Percentiles rank a stretch among this genome's conserved stretches.
Conservation (phyloP, 2,113 vertebrate species). For the Oenanthe melanoleuca region DNA sequence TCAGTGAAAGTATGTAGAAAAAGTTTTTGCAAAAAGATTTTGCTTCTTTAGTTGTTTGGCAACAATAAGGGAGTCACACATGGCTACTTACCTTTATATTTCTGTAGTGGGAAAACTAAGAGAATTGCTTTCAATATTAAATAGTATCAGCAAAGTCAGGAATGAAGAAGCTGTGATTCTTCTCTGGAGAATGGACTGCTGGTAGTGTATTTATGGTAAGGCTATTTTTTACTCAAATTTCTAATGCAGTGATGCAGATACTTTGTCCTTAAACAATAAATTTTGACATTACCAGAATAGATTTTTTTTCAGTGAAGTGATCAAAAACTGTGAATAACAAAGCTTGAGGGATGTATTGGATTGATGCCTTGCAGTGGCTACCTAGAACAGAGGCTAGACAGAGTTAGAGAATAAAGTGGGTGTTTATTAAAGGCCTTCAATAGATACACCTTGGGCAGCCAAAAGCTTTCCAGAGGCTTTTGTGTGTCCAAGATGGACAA, state of each 20-base stretch:
- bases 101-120: background rate
- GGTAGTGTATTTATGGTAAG: background rate
- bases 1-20: background rate
- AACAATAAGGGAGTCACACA: background rate
- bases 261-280: background rate
- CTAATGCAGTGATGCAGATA: background rate
- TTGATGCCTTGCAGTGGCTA: background rate
- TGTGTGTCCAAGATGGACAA: too few species aligned
- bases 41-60: background rate
- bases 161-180: background rate
- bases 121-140: background rate
- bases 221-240: background rate
- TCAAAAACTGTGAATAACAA: background rate
- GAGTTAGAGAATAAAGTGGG: too few species aligned
- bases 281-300: background rate
- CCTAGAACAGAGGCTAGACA: too few species aligned
- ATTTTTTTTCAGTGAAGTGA: background rate
- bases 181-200: background rate
- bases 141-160: background rate
- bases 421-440: too few species aligned
- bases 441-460: too few species aligned
- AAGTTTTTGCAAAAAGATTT: background rate
- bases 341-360: background rate
- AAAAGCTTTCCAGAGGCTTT: too few species aligned
- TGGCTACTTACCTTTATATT: background rate